Evolutionary conservation across 2,888 invertebrate species (phyloP).

Genomic region (Acholoe squamosa): DNA sequence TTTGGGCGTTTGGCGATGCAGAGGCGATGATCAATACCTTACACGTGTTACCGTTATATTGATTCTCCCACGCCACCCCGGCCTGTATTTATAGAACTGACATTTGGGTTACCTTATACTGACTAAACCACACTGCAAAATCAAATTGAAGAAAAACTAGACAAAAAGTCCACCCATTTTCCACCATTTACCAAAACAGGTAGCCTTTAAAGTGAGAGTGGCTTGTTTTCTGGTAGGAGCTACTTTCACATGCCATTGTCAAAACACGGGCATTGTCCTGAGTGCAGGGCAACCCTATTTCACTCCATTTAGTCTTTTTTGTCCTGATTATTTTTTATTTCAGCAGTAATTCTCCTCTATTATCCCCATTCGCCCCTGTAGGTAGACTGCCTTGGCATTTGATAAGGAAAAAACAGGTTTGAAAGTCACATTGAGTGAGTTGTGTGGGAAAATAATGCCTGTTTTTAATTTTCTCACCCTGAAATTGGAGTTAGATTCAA

Average conservation of each 20-base stretch:
- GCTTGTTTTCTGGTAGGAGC: neutral
- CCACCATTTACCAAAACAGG: neutral
- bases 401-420: constrained; percentile 5
- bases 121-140: neutral
- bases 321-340: neutral
- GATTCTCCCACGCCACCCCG: neutral
- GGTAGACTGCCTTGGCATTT: neutral
- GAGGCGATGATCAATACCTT: neutral
- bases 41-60: neutral
- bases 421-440: neutral
- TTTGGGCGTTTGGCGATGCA: neutral
- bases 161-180: constrained; percentile 10
- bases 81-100: constrained; percentile 1
- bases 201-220: neutral
- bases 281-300: neutral
- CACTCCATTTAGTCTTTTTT: neutral
- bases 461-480: neutral
- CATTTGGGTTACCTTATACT: constrained; percentile 10
- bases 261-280: neutral
- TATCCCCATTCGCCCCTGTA: neutral
- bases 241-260: neutral
- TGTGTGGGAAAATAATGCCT: neutral
- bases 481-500: no score
- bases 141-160: neutral
- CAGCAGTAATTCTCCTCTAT: neutral